Evolutionary conservation across 2,888 invertebrate genomes (phyloP), one percentile per base, ranked within the genome.

Genomic region (Neria commutata): DNA sequence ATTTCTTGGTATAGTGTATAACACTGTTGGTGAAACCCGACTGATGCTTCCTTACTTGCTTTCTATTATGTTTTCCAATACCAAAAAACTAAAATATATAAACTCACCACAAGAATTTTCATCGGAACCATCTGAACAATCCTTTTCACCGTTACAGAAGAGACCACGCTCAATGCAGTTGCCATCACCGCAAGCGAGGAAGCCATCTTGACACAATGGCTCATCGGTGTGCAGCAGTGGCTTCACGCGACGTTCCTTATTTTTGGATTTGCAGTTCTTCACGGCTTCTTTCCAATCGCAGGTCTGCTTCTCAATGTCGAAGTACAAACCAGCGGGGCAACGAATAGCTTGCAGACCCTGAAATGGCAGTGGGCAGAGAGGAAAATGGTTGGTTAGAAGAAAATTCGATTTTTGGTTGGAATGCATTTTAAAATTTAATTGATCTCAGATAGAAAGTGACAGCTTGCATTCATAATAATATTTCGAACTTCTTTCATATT

Each of bases 261-360:
- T 92, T 85, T 94, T 94, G 72, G 90, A 79, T 77, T 93, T 93
- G 84, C 95, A 95, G 83, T 94, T 95, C 81, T 92, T 93, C n/a
- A 95, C 95, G 2, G 94, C 87, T 65, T 90, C 92, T 81, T 92
- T 95, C 95, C 95, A 95, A 80, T 95, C 94, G 77, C 95, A 95
- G 2, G 95, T 95, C 83, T 95, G 95, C 81, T 94, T 94, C 80
- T 95, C 95, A 76, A 95, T 94, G 81, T 95, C 95, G 83, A 95
- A 95, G 83, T 86, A 94, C 71, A 95, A 84, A 83, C 95, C 94
- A 56, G 95, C 93, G 42, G 95, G 95, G 79, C 95, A 95, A 81
- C 94, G 89, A 76, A 95, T 92, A 25, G 94, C 94, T 88, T 94
- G 94, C 52, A 95, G 88, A 77, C 94, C 94, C 91, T 92, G 83